Percentiles rank a stretch among this genome's conserved stretches.
phyloP scores from a whole-genome alignment of 2,888 invertebrate species.

The Drosophila neonasuta region DNA sequence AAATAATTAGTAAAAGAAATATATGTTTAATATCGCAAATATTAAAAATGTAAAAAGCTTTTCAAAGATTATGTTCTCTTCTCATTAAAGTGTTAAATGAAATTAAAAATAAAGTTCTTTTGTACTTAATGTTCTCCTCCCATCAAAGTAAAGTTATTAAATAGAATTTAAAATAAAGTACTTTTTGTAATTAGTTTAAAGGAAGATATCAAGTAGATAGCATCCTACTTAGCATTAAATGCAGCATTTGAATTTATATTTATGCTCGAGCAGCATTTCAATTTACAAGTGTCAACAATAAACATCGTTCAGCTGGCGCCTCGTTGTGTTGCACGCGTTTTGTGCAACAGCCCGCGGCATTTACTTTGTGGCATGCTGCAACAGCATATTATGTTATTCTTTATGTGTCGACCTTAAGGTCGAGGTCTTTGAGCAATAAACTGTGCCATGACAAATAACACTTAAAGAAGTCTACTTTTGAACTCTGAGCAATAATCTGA shows the following conservation, averaged over 20 bases:
- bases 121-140: too few species aligned
- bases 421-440: neutral
- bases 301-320: slow-evolving; percentile 12
- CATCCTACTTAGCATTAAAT: neutral
- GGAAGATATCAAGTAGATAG: too few species aligned
- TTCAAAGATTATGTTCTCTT: neutral
- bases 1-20: too few species aligned
- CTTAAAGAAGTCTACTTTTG: neutral
- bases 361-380: slow-evolving; percentile 24
- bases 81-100: neutral
- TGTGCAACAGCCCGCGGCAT: slow-evolving; percentile 25
- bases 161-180: too few species aligned
- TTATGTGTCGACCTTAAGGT: neutral
- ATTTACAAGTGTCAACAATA: slow-evolving; percentile 42
- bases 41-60: too few species aligned
- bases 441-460: neutral
- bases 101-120: neutral
- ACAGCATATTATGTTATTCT: slow-evolving; percentile 11
- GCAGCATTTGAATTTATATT: slow-evolving; percentile 12
- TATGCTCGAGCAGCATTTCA: slow-evolving; percentile 29
- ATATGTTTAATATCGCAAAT: too few species aligned
- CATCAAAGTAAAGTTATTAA: too few species aligned
- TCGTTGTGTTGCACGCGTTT: slow-evolving; percentile 1
- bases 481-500: too few species aligned
- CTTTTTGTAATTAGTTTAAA: too few species aligned